These are phyloP conservation scores for Heterotis niloticus DNA, from an alignment of 2,113 vertebrate genomes.

Conservation along the genomic window DNA sequence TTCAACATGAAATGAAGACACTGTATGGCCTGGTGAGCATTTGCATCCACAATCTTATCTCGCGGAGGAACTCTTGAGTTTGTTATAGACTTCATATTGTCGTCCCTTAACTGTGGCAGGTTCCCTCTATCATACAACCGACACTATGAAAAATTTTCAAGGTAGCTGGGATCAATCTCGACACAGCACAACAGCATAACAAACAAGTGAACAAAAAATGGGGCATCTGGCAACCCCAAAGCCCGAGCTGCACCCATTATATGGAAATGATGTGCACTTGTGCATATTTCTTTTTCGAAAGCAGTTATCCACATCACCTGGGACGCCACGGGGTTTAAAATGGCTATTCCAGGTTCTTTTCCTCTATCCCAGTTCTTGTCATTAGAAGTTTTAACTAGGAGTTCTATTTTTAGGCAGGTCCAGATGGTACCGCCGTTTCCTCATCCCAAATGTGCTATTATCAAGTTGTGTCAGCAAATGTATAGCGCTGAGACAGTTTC, in stretches of 20 bases:
- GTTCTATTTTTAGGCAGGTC: slow-evolving; percentile 39
- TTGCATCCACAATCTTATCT: too few relatives aligned
- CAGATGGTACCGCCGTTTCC: slow-evolving; percentile 40
- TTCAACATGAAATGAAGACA: too few relatives aligned
- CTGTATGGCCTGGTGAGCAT: too few relatives aligned
- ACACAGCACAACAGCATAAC: too few relatives aligned
- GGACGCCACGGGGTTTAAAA: slow-evolving; percentile 33
- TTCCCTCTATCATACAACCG: too few relatives aligned
- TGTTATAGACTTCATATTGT: too few relatives aligned
- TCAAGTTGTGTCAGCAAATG: slow-evolving; percentile 32
- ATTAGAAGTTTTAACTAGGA: slow-evolving; percentile 35
- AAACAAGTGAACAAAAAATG: too few relatives aligned
- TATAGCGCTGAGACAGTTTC: slow-evolving; percentile 15
- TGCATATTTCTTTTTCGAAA: slow-evolving; percentile 16
- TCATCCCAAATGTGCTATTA: slow-evolving; percentile 34
- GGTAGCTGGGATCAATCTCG: too few relatives aligned
- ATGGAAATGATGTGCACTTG: not conserved
- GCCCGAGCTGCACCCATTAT: not conserved
- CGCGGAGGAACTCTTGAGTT: too few relatives aligned
- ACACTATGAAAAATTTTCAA: too few relatives aligned
- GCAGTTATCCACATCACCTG: slow-evolving; percentile 33
- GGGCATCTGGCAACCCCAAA: not conserved
- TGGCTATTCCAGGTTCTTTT: not conserved
- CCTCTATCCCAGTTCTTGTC: slow-evolving; percentile 23
- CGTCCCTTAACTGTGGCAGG: too few relatives aligned